Conservation (phyloP, 2,797 vertebrate genomes). For the Diceros bicornis region DNA sequence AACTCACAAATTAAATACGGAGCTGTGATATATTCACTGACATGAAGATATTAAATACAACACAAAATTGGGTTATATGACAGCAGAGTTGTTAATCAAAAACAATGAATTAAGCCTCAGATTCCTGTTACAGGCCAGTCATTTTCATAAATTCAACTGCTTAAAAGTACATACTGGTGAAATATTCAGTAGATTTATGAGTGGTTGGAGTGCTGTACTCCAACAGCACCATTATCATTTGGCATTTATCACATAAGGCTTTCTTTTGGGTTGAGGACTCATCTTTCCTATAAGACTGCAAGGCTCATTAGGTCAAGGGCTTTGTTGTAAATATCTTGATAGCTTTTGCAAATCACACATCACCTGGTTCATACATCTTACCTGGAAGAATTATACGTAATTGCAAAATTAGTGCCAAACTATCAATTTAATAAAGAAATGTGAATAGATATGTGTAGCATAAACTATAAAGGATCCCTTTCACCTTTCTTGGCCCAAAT, state of each 20-base stretch:
- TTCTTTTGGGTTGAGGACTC: not conserved
- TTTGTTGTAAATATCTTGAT: not conserved
- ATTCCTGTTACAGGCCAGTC: not conserved
- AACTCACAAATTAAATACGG: slow-evolving; percentile 10
- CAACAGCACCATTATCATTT: not conserved
- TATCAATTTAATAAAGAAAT: not conserved
- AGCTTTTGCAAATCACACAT: not conserved
- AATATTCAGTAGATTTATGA: not conserved
- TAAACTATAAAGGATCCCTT: not conserved
- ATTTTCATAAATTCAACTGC: slow-evolving; percentile 36
- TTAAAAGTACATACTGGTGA: not conserved
- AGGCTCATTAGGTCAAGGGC: not conserved
- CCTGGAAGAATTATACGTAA: not conserved
- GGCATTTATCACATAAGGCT: not conserved
- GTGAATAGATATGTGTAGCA: not conserved
- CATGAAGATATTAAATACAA: slow-evolving; percentile 60
- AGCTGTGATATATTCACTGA: not conserved
- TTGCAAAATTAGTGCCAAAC: not conserved
- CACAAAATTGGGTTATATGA: slow-evolving; percentile 26
- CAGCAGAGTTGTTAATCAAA: slow-evolving; percentile 64
- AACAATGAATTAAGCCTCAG: slow-evolving; percentile 59
- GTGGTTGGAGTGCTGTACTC: not conserved
- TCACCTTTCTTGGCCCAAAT: not conserved
- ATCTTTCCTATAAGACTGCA: not conserved
- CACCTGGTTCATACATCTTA: not conserved